Evolutionary conservation across 53 echinoderm and acorn worm species (phyloP).

Genomic region (Echinometra lucunter): DNA sequence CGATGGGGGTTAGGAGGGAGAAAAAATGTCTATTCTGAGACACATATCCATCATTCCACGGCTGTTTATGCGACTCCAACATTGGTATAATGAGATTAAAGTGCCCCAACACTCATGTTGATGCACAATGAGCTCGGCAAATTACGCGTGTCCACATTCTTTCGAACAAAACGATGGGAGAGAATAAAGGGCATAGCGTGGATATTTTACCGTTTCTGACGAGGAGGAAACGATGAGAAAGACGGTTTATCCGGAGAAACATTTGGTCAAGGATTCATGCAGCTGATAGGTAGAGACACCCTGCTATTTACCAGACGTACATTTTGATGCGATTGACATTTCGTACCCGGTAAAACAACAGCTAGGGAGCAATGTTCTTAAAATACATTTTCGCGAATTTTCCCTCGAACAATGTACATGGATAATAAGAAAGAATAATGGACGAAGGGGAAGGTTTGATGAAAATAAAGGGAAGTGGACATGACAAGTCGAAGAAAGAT

Average conservation of each 20-base stretch:
- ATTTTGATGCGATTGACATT: neutral
- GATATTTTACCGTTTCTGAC: neutral
- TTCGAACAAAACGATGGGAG: neutral
- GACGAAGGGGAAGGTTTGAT: neutral
- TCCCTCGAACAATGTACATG: neutral
- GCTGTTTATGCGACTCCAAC: conserved; percentile 15
- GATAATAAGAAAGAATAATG: neutral
- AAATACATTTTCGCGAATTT: neutral
- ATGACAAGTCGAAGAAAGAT: neutral
- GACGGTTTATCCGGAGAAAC: neutral
- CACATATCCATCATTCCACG: conserved; percentile 9
- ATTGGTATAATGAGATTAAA: conserved; percentile 51
- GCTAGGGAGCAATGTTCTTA: neutral
- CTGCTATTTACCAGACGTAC: neutral
- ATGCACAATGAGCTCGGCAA: conserved; percentile 10
- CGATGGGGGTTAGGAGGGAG: neutral
- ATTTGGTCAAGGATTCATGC: neutral
- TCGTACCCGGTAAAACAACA: neutral
- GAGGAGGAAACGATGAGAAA: neutral
- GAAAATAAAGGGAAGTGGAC: neutral
- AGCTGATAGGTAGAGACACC: neutral
- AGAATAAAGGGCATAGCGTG: neutral
- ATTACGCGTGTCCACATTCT: conserved; percentile 40
- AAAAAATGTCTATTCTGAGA: conserved; percentile 38
- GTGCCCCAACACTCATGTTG: conserved; percentile 1